Conservation (phyloP, 2,113 vertebrate species). For the Caretta caretta region DNA sequence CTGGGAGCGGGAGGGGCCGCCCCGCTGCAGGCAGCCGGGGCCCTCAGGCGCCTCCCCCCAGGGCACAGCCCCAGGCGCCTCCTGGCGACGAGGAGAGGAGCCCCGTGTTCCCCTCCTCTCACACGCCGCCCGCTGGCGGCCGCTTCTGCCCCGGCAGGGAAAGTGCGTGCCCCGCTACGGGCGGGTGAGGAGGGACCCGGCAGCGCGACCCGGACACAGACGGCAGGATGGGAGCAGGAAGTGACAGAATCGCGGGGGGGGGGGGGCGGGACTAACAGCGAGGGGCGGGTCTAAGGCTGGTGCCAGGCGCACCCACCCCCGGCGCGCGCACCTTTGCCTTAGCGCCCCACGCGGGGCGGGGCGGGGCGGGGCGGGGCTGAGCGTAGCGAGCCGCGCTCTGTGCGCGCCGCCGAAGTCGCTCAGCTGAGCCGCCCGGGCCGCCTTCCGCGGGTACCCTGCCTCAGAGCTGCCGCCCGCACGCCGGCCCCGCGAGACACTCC, state of each 20-base stretch:
- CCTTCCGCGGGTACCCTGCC: too few relatives aligned
- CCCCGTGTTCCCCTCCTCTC: not conserved
- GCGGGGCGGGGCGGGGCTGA: too few relatives aligned
- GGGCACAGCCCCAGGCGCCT: not conserved
- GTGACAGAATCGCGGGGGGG: not conserved
- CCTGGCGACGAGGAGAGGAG: not conserved
- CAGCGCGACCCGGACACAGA: slow-evolving; percentile 43
- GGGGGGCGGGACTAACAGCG: not conserved
- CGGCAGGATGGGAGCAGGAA: slow-evolving; percentile 51
- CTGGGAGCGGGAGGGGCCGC: slow-evolving; percentile 58
- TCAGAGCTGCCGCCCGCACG: too few relatives aligned
- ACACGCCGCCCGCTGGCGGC: not conserved
- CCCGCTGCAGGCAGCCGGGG: slow-evolving; percentile 41
- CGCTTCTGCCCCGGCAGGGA: not conserved
- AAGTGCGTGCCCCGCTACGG: not conserved
- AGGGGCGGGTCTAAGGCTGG: not conserved
- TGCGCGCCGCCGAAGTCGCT: too few relatives aligned
- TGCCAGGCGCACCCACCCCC: too few relatives aligned
- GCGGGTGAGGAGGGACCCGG: not conserved
- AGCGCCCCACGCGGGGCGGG: too few relatives aligned
- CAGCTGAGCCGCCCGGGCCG: too few relatives aligned
- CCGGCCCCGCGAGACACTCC: not conserved
- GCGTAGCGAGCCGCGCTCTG: too few relatives aligned
- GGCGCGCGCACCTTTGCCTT: too few relatives aligned
- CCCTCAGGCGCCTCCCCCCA: not conserved